A percentile compares a stretch with the other conserved stretches of the same genome.
These are phyloP conservation scores for Trichosurus vulpecula DNA, from an alignment of 2,797 vertebrate genomes.

Conservation along the genomic window DNA sequence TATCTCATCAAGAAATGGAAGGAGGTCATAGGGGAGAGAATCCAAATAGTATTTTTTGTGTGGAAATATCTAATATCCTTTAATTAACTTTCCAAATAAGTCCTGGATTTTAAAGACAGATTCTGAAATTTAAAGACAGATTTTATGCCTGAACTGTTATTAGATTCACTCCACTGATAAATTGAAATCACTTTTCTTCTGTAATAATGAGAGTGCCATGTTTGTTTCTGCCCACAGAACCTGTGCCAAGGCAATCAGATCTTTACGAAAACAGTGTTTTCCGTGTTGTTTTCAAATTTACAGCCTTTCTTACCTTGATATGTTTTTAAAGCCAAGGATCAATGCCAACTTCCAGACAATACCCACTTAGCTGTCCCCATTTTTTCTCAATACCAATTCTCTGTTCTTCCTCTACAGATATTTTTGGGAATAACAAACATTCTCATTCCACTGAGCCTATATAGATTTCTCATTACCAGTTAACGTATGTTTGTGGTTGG, in stretches of 20 bases:
- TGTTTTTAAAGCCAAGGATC: constrained; percentile 84
- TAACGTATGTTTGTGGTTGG: constrained; percentile 96
- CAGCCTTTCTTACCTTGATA: constrained; percentile 82
- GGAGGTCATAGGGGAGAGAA: constrained; percentile 67
- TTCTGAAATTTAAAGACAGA: too few relatives aligned
- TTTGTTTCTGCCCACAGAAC: constrained; percentile 82
- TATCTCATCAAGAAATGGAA: constrained; percentile 79
- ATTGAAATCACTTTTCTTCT: constrained; percentile 79
- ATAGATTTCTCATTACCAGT: constrained; percentile 91
- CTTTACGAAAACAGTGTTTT: constrained; percentile 83
- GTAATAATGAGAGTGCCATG: constrained; percentile 81
- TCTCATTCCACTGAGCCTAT: constrained; percentile 86
- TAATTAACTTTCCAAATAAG: constrained; percentile 81
- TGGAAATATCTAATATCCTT: constrained; percentile 86
- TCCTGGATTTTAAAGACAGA: constrained; percentile 80
- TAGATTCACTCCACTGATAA: constrained; percentile 81
- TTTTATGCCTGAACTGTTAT: constrained; percentile 86
- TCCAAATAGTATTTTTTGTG: constrained; percentile 87
- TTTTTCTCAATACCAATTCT: constrained; percentile 81
- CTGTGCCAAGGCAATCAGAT: constrained; percentile 86
- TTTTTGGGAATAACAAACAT: constrained; percentile 86
- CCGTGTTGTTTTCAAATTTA: constrained; percentile 80
- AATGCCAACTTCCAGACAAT: constrained; percentile 85
- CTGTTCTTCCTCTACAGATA: constrained; percentile 85
- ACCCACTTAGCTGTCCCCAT: constrained; percentile 84